Evolutionary conservation across 2,888 invertebrate genomes (phyloP).

Genomic region (Fragum fragum): DNA sequence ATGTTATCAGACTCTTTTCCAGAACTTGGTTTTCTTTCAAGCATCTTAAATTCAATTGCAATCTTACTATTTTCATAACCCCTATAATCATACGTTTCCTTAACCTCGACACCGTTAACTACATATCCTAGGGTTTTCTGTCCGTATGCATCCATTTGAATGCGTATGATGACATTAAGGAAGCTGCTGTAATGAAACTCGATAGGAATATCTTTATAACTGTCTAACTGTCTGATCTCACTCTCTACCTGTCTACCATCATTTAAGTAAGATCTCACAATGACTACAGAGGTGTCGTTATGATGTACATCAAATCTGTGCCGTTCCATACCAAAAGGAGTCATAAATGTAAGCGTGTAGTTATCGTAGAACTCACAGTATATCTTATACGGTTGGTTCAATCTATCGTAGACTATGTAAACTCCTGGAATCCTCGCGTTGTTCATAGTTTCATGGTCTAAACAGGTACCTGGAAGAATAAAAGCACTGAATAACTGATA

Average conservation of each 20-base stretch:
- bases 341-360: neutral
- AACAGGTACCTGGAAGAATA: neutral
- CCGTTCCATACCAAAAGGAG: neutral
- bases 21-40: too few relatives aligned
- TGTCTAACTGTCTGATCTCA: neutral
- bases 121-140: too few relatives aligned
- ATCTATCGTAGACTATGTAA: neutral
- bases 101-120: too few relatives aligned
- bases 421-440: neutral
- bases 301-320: neutral
- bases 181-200: too few relatives aligned
- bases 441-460: neutral
- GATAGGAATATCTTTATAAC: too few relatives aligned
- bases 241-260: neutral
- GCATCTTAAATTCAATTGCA: too few relatives aligned
- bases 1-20: too few relatives aligned
- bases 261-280: neutral
- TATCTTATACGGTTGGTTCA: neutral
- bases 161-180: too few relatives aligned
- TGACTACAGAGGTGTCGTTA: neutral
- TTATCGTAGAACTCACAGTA: neutral
- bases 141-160: too few relatives aligned
- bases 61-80: too few relatives aligned
- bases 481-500: too few relatives aligned
- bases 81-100: too few relatives aligned